Evolutionary conservation across 2,113 vertebrate species (phyloP).

Genomic region (Actenoides lindsayi): DNA sequence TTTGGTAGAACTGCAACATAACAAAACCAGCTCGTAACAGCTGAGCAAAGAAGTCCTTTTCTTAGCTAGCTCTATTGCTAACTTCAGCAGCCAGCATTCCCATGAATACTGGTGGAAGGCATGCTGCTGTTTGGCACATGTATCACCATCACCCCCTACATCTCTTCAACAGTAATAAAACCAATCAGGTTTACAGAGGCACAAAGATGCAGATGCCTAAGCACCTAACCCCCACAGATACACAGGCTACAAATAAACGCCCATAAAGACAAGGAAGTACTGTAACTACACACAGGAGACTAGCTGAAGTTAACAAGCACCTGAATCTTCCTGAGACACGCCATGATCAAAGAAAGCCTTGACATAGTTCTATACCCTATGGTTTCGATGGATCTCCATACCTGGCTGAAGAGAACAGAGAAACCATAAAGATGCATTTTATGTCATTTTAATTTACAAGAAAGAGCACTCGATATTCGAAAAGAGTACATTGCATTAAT

Average conservation of each 20-base stretch:
- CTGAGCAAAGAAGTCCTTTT: neutral
- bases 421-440: neutral
- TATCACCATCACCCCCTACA: neutral
- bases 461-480: neutral
- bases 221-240: neutral
- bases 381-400: neutral
- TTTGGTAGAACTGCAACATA: neutral
- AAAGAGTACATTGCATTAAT: neutral
- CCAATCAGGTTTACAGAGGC: neutral
- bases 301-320: neutral
- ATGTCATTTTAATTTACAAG: neutral
- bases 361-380: neutral
- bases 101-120: neutral
- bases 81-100: neutral
- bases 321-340: accelerated
- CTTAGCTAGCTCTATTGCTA: neutral
- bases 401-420: neutral
- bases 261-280: neutral
- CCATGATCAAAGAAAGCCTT: neutral
- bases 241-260: neutral
- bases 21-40: neutral
- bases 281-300: neutral
- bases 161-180: neutral
- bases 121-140: accelerated
- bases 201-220: neutral